These are phyloP conservation scores for Gymnothorax javanicus DNA, from an alignment of 2,797 vertebrate species.

Conservation along the genomic window DNA sequence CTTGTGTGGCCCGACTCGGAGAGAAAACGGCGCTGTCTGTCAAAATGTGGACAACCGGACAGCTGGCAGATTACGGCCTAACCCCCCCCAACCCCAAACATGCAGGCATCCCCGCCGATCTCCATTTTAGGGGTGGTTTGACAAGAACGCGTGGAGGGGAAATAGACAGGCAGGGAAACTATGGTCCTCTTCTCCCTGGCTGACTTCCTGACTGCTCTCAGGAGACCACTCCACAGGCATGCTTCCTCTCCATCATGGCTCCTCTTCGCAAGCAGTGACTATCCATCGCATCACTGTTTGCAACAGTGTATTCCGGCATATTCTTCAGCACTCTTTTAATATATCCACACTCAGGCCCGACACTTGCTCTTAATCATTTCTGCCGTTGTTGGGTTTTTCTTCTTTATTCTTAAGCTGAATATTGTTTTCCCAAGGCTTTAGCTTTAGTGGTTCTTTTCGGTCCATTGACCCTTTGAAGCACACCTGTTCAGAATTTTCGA, in stretches of 20 bases:
- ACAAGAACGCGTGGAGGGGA: neutral
- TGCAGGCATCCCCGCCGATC: neutral
- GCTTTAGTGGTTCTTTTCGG: neutral
- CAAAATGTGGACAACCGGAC: neutral
- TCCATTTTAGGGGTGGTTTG: neutral
- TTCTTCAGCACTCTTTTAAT: neutral
- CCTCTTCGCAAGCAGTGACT: neutral
- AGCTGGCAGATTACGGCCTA: neutral
- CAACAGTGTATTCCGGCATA: neutral
- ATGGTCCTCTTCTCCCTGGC: neutral
- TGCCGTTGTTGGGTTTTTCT: neutral
- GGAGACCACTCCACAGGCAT: neutral
- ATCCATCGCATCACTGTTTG: neutral
- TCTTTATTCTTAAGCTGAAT: neutral
- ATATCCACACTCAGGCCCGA: neutral
- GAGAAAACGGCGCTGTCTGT: neutral
- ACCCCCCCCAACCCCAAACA: neutral
- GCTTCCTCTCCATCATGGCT: neutral
- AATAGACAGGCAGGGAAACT: neutral
- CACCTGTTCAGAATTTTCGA: neutral
- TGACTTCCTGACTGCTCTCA: slow-evolving; percentile 6
- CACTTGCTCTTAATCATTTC: neutral
- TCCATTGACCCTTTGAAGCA: neutral
- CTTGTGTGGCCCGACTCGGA: neutral
- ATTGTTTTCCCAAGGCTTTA: neutral